Percentiles rank a stretch among this genome's conserved stretches.
phyloP scores from a whole-genome alignment of 2,888 invertebrate species.

The Torymus texanus region DNA sequence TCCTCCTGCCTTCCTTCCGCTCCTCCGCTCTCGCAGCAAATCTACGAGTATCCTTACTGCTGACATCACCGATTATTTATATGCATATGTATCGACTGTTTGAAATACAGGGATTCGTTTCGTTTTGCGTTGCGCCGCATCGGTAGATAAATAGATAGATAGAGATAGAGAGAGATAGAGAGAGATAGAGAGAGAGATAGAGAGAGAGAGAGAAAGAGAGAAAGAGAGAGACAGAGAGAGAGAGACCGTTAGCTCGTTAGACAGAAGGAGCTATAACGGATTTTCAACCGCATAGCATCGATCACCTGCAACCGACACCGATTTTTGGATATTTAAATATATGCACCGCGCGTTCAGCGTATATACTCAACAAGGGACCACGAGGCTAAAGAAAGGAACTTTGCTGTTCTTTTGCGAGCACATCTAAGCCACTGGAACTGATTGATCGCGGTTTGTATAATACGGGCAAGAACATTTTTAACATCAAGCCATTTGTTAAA shows the following conservation, averaged over 20 bases:
- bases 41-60: neutral
- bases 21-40: slow-evolving; percentile 7
- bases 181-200: neutral
- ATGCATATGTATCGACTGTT: slow-evolving; percentile 19
- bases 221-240: neutral
- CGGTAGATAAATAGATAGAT: neutral
- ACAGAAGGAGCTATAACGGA: slow-evolving; percentile 40
- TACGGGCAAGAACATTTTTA: neutral
- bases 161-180: neutral
- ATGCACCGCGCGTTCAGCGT: slow-evolving; percentile 27
- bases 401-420: slow-evolving; percentile 26
- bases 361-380: too few relatives aligned
- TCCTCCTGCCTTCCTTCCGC: neutral
- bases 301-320: slow-evolving; percentile 38
- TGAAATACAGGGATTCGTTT: neutral
- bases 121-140: too few relatives aligned
- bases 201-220: neutral
- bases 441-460: slow-evolving; percentile 28
- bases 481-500: slow-evolving; percentile 21
- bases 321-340: slow-evolving; percentile 45
- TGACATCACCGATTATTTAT: slow-evolving; percentile 37
- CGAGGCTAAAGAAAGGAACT: neutral
- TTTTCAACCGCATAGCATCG: slow-evolving; percentile 34
- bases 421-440: slow-evolving; percentile 16
- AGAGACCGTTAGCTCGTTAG: slow-evolving; percentile 44